Base-by-base conservation (phyloP, 2,113 vertebrate genomes). In the Cyanistes caeruleus region DNA sequence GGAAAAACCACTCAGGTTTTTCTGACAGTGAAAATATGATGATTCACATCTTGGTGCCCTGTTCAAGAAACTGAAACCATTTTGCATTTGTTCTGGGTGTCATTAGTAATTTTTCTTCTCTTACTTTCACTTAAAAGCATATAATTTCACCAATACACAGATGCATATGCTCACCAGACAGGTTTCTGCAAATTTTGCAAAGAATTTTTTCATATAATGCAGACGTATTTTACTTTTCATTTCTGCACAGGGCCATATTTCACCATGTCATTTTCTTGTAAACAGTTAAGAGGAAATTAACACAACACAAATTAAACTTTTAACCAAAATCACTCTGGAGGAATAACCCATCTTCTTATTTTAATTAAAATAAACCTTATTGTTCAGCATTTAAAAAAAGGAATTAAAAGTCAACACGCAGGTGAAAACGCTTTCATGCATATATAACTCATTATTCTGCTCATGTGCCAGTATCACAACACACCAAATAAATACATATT, bases 1-100 rank as follows among this genome's bases (percentile, higher is more conserved):
- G 80, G 91, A 92, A 92, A 96, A 95, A 92, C 0, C 43, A 74
- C 80, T 84, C 35, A 4, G 15, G 4, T 56, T 92, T 84, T 91
- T 89, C 60, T 91, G 81, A 90, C 84, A 72, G 74, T 60, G 82
- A 88, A 91, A 92, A 91, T 68, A 58, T 7, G 21, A 86, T 86
- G 62, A 95, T 80, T 97, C 78, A 76, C 70, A 79, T 65, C 41
- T 87, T 62, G 44, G 51, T 87, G 35, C 33, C 67, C 78, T 62
- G 13, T 59, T 89, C 75, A 80, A 93, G 94, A 95, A 93, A 91
- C 37, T 87, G 89, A 95, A 96, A 95, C 62, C 68, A 85, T 73
- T 87, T 88, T 92, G 81, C 74, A 73, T 46, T 79, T 73, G 31
- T 35, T 94, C 70, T 89, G 43, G 9, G 48, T 83, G 59, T 83